Percentiles rank a stretch among this genome's conserved stretches.
These are phyloP conservation scores for Brachypterus glaber DNA, from an alignment of 2,888 invertebrate genomes.

Conservation along the genomic window DNA sequence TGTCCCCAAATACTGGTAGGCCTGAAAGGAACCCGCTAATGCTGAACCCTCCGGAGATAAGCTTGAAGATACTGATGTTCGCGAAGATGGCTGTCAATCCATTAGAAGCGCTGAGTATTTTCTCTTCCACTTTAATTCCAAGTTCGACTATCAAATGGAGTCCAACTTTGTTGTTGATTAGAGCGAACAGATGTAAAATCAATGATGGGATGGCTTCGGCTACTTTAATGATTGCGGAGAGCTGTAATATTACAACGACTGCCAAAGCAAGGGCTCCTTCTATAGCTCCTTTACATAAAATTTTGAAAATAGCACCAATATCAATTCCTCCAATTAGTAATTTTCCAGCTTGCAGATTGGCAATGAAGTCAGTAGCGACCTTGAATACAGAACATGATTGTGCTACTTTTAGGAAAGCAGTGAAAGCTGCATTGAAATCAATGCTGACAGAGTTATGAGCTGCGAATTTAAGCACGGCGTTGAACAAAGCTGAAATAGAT, in stretches of 20 bases:
- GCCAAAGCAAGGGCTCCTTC: constrained; percentile 9
- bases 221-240: constrained; percentile 10
- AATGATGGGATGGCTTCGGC: constrained; percentile 14
- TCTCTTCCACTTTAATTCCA: too few relatives aligned
- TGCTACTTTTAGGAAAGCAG: not conserved
- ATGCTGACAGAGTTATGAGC: too few relatives aligned
- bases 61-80: constrained; percentile 4
- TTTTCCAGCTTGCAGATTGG: not conserved
- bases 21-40: constrained; percentile 7
- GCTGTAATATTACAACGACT: constrained; percentile 13
- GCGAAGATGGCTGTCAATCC: not conserved
- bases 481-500: too few relatives aligned
- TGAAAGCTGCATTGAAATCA: too few relatives aligned
- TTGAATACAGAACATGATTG: not conserved
- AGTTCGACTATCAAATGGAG: constrained; percentile 11
- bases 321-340: constrained; percentile 12
- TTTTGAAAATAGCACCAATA: constrained; percentile 13
- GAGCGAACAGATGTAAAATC: constrained; percentile 12
- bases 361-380: not conserved
- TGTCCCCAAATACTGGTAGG: constrained; percentile 13
- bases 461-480: too few relatives aligned
- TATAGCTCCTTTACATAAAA: constrained; percentile 6
- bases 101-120: not conserved
- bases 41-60: constrained; percentile 10
- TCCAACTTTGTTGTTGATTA: constrained; percentile 12